phyloP scores from a whole-genome alignment of 2,888 invertebrate species.

The Agrotis exclamationis region DNA sequence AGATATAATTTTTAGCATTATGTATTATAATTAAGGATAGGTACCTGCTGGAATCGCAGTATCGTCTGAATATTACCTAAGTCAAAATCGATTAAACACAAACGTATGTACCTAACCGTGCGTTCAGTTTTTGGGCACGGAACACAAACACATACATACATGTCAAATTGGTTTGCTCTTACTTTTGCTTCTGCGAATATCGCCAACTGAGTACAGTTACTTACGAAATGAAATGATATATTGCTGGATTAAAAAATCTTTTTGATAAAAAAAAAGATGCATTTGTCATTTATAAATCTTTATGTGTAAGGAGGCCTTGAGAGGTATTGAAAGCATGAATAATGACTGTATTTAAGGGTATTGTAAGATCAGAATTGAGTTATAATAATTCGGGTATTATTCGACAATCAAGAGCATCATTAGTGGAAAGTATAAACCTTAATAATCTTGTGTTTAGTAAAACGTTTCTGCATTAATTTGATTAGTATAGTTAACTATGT shows the following conservation, averaged over 20 bases:
- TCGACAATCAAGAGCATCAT: background rate
- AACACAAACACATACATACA: conserved; percentile 75
- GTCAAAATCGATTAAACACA: conserved; percentile 39
- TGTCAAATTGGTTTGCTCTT: conserved; percentile 78
- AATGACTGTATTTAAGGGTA: conserved; percentile 25
- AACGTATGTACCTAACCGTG: conserved; percentile 55
- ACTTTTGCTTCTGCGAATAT: conserved; percentile 82
- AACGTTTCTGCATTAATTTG: too few species aligned
- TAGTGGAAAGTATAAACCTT: background rate
- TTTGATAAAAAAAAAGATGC: conserved; percentile 7
- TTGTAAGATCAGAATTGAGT: conserved; percentile 4
- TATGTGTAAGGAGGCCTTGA: conserved; percentile 6
- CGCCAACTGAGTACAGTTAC: conserved; percentile 74
- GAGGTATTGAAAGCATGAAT: conserved; percentile 24
- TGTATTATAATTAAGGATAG: too few species aligned
- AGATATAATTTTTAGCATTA: too few species aligned
- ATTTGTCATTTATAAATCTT: conserved; percentile 29
- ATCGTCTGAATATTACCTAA: conserved; percentile 37
- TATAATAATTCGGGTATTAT: conserved; percentile 14
- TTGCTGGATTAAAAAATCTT: conserved; percentile 15
- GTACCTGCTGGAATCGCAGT: conserved; percentile 17
- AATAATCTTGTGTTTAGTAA: too few species aligned
- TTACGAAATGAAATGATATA: conserved; percentile 52
- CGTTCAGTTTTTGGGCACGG: conserved; percentile 72
- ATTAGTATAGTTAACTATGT: too few species aligned